phyloP scores from a whole-genome alignment of 1,140 invertebrate species.

The Achatina immaculata region DNA sequence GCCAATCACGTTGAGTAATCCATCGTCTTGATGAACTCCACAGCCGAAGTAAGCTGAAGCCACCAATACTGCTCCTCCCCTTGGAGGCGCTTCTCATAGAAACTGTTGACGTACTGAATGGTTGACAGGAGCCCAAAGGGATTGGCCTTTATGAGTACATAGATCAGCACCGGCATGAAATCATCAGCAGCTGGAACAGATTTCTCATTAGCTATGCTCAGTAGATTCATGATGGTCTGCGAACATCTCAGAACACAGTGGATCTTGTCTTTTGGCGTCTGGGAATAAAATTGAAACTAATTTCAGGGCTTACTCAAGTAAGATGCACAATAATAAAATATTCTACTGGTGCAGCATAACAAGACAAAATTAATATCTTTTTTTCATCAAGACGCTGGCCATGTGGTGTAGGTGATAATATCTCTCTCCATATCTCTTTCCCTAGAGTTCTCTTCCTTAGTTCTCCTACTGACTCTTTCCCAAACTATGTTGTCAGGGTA shows the following conservation, averaged over 20 bases:
- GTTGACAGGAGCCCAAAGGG: constrained; percentile 95
- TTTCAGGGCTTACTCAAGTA: not conserved
- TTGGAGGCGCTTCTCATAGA: constrained; percentile 85
- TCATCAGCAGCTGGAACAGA: constrained; percentile 95
- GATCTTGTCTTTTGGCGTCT: constrained; percentile 94
- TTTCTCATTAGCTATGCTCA: constrained; percentile 84
- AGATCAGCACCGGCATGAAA: constrained; percentile 95
- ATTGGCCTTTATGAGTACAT: constrained; percentile 96
- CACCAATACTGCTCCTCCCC: constrained; percentile 98
- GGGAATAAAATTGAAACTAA: constrained; percentile 44
- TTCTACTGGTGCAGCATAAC: too few relatives aligned
- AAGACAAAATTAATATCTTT: too few relatives aligned
- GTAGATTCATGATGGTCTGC: constrained; percentile 88
- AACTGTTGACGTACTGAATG: constrained; percentile 95
- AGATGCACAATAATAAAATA: too few relatives aligned
- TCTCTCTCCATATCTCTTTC: too few relatives aligned
- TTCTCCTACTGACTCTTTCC: too few relatives aligned
- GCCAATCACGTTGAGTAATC: constrained; percentile 75
- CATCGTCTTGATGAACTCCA: constrained; percentile 99
- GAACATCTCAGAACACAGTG: constrained; percentile 88
- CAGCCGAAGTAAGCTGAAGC: constrained; percentile 96
- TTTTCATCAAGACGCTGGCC: too few relatives aligned
- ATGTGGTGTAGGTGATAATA: too few relatives aligned
- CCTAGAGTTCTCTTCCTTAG: too few relatives aligned
- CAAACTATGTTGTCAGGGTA: too few relatives aligned